Percentiles rank a stretch among this genome's conserved stretches.
Evolutionary conservation across 2,113 vertebrate genomes (phyloP).

Genomic region (Phoenicopterus ruber): DNA sequence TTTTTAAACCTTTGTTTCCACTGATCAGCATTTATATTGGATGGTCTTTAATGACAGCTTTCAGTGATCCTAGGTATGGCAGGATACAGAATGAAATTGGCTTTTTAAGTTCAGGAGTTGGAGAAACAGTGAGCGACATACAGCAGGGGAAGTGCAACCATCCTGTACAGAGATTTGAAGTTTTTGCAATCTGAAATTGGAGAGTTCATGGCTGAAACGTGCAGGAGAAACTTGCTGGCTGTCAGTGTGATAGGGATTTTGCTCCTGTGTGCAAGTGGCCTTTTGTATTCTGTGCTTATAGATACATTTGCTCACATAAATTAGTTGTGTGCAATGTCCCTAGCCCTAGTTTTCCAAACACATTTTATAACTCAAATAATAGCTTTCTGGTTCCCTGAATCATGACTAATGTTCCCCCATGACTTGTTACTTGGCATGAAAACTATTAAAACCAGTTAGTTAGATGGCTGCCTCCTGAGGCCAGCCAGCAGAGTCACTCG

Average conservation of each 20-base stretch:
- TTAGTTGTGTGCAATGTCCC: background rate
- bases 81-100: background rate
- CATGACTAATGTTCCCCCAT: background rate
- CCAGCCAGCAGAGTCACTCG: background rate
- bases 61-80: background rate
- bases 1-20: background rate
- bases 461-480: background rate
- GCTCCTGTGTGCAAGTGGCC: background rate
- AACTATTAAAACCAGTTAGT: background rate
- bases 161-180: background rate
- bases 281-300: background rate
- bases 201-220: background rate
- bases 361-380: background rate
- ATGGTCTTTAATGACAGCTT: background rate
- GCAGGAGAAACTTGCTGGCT: background rate
- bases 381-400: background rate
- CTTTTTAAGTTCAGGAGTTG: background rate
- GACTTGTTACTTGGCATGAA: slow-evolving; percentile 8
- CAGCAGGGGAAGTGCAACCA: background rate
- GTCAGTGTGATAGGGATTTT: background rate
- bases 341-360: background rate
- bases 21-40: background rate
- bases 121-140: background rate
- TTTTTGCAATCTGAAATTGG: background rate
- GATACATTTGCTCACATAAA: background rate